A percentile compares a stretch with the other conserved stretches of the same genome.
Conservation (phyloP, 2,797 vertebrate species). For the Eleutherodactylus coqui region DNA sequence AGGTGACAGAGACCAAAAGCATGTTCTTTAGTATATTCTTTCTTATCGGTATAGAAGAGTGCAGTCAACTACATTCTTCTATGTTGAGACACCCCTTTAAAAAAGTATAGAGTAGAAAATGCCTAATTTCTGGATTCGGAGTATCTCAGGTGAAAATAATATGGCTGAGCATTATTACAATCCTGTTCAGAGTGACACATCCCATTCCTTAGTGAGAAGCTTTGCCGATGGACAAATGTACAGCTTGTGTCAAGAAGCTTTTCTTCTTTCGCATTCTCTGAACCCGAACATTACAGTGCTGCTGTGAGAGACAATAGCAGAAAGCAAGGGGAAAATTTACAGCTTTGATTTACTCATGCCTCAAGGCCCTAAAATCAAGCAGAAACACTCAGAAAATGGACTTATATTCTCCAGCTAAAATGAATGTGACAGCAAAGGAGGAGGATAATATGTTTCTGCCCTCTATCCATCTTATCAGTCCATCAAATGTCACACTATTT, state of each 20-base stretch:
- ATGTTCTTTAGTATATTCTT: too few relatives aligned
- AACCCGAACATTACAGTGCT: slow-evolving; percentile 26
- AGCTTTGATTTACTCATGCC: slow-evolving; percentile 60
- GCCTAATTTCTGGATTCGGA: background rate
- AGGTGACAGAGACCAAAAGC: too few relatives aligned
- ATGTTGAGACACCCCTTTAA: too few relatives aligned
- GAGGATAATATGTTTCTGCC: slow-evolving; percentile 48
- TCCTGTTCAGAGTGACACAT: slow-evolving; percentile 15
- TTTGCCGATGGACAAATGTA: slow-evolving; percentile 45
- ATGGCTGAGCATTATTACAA: background rate
- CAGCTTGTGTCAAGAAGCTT: slow-evolving; percentile 33
- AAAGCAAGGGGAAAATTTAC: slow-evolving; percentile 51
- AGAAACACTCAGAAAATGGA: slow-evolving; percentile 49
- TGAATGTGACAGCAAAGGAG: slow-evolving; percentile 56
- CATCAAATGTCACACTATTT: slow-evolving; percentile 51
- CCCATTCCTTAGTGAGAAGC: slow-evolving; percentile 17
- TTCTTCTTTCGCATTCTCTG: slow-evolving; percentile 23
- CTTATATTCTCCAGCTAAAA: slow-evolving; percentile 46
- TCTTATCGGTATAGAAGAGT: too few relatives aligned
- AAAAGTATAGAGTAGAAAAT: too few relatives aligned
- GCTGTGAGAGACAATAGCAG: slow-evolving; percentile 26
- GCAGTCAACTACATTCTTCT: too few relatives aligned
- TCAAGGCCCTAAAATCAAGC: slow-evolving; percentile 51
- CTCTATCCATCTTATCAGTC: slow-evolving; percentile 48
- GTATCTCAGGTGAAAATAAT: background rate